Percentiles rank a stretch among this genome's conserved stretches.
These are phyloP conservation scores for Condylostylus longicornis DNA, from an alignment of 1,140 invertebrate genomes.

Conservation along the genomic window DNA sequence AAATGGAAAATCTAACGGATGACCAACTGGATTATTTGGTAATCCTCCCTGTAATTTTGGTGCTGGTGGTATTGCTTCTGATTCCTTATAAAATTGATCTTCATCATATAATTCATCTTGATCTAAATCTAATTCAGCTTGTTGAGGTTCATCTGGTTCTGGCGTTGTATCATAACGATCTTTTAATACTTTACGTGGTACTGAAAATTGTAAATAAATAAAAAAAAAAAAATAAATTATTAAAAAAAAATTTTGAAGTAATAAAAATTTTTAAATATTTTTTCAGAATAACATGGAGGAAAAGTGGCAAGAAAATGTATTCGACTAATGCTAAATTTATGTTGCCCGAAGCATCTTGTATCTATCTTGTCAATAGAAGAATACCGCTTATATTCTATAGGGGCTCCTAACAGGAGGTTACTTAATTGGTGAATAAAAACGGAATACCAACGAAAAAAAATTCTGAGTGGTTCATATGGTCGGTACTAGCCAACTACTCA, in stretches of 20 bases:
- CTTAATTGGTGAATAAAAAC: too few relatives aligned
- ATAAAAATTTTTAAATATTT: background rate
- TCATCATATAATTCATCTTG: constrained; percentile 32
- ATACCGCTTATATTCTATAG: too few relatives aligned
- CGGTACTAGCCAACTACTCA: too few relatives aligned
- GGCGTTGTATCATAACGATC: constrained; percentile 57
- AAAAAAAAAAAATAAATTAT: background rate
- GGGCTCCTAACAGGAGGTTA: too few relatives aligned
- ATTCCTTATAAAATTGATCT: constrained; percentile 29
- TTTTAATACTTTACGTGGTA: constrained; percentile 66
- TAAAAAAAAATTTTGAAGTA: background rate
- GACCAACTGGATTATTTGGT: constrained; percentile 10
- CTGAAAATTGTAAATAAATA: constrained; percentile 35
- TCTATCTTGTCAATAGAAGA: too few relatives aligned
- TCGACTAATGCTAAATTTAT: too few relatives aligned
- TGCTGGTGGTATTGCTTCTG: constrained; percentile 22
- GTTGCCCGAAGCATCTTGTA: too few relatives aligned
- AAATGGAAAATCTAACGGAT: constrained; percentile 13
- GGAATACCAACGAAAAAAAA: too few relatives aligned
- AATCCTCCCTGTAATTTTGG: constrained; percentile 22
- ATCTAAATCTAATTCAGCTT: constrained; percentile 30
- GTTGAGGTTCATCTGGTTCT: constrained; percentile 50
- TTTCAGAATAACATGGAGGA: background rate
- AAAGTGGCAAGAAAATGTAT: too few relatives aligned
- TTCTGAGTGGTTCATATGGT: too few relatives aligned